phyloP scores from a whole-genome alignment of 1,140 invertebrate species.

The Trachymyrmex cornetzi region DNA sequence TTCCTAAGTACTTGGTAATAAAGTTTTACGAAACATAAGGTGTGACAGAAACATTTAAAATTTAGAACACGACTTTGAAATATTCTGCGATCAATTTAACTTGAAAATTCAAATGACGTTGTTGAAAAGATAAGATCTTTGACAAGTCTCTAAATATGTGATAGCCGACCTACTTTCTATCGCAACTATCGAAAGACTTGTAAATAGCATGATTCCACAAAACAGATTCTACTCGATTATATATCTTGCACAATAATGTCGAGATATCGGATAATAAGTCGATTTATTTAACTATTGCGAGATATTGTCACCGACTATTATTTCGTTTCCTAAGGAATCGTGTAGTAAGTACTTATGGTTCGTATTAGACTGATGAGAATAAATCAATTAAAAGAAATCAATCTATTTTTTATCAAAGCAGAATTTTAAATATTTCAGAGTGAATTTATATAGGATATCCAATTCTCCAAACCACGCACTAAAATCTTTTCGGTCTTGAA shows the following conservation, averaged over 20 bases:
- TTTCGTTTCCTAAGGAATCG: no score
- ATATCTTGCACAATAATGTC: not conserved
- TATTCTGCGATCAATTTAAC: conserved; percentile 9
- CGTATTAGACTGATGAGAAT: no score
- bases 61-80: not conserved
- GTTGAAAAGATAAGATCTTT: conserved; percentile 8
- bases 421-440: no score
- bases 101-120: conserved; percentile 9
- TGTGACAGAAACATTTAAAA: not conserved
- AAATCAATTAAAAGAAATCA: no score
- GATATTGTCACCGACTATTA: not conserved
- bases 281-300: not conserved
- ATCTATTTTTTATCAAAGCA: no score
- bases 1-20: conserved; percentile 12
- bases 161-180: conserved; percentile 40
- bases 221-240: conserved; percentile 11
- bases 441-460: no score
- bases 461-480: no score
- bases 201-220: not conserved
- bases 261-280: not conserved
- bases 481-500: no score
- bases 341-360: no score
- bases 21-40: not conserved
- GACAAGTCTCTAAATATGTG: conserved; percentile 26
- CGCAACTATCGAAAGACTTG: not conserved